A percentile compares a stretch with the other conserved stretches of the same genome.
These are phyloP conservation scores for Agrochola macilenta DNA, from an alignment of 2,888 invertebrate species.

Conservation along the genomic window DNA sequence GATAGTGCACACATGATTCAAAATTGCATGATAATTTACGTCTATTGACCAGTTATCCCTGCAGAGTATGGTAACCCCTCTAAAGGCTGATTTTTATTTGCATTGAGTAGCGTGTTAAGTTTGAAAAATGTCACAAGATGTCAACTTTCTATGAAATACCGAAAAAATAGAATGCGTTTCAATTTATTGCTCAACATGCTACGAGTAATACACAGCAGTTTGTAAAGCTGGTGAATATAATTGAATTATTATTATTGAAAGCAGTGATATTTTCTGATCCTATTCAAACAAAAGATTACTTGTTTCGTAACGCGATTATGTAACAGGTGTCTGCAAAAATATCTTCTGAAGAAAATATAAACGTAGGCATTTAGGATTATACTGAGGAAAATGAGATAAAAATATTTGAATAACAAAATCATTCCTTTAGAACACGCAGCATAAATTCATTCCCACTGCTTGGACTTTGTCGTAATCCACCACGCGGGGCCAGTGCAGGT, in stretches of 20 bases:
- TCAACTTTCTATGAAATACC: too few species aligned
- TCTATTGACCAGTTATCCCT: background rate
- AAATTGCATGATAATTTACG: background rate
- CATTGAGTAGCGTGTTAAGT: too few species aligned
- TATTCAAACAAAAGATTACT: background rate
- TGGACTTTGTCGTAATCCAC: background rate
- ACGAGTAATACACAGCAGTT: background rate
- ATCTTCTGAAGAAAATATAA: conserved; percentile 3
- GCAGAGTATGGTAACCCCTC: background rate
- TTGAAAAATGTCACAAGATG: too few species aligned
- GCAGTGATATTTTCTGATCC: background rate
- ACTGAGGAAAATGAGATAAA: conserved; percentile 15
- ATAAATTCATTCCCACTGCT: too few species aligned
- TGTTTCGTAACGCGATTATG: conserved; percentile 7
- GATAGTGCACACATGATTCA: background rate
- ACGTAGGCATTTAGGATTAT: background rate
- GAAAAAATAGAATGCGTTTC: too few species aligned
- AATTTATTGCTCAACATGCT: too few species aligned
- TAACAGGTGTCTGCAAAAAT: conserved; percentile 12
- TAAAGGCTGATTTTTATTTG: too few species aligned
- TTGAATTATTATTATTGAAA: conserved; percentile 14
- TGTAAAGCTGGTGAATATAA: background rate
- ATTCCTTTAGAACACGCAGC: too few species aligned
- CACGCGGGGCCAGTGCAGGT: too few species aligned
- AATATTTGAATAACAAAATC: conserved; percentile 7